A percentile compares a stretch with the other conserved stretches of the same genome.
Evolutionary conservation across 2,888 invertebrate species (phyloP).

Genomic region (Hemistola chrysoprasaria): DNA sequence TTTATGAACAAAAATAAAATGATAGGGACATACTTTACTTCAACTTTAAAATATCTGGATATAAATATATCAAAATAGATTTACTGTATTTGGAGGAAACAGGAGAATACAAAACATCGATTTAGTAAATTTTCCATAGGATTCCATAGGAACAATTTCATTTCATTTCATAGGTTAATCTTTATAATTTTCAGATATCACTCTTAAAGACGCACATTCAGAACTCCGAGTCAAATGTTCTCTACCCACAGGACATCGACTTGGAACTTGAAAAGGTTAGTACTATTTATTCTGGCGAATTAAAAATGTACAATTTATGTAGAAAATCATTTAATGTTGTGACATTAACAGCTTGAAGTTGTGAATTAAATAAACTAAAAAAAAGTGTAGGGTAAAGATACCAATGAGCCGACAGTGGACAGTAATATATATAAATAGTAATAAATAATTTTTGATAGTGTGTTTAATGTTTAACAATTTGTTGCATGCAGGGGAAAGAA

Average conservation of each 20-base stretch:
- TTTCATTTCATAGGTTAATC: not conserved
- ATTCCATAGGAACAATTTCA: too few species aligned
- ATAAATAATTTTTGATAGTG: conserved; percentile 12
- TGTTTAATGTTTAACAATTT: conserved; percentile 38
- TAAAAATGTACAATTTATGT: not conserved
- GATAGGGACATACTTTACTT: too few species aligned
- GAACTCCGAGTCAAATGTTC: conserved; percentile 65
- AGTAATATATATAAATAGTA: too few species aligned
- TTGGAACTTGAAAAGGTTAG: conserved; percentile 76
- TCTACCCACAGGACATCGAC: conserved; percentile 81
- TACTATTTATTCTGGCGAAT: conserved; percentile 2
- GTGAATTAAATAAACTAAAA: not conserved
- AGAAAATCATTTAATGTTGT: conserved; percentile 19
- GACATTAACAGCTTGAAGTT: conserved; percentile 15
- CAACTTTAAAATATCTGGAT: too few species aligned
- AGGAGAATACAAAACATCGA: too few species aligned
- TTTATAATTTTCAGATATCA: conserved; percentile 61
- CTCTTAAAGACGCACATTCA: conserved; percentile 80
- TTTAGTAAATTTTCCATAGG: too few species aligned
- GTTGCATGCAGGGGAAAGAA: conserved; percentile 56
- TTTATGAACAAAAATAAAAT: too few species aligned
- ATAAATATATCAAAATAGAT: too few species aligned
- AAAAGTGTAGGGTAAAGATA: too few species aligned
- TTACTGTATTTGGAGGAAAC: too few species aligned
- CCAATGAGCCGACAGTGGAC: too few species aligned